Conservation (phyloP, 2,797 vertebrate species). For the Sardinella longiceps region DNA sequence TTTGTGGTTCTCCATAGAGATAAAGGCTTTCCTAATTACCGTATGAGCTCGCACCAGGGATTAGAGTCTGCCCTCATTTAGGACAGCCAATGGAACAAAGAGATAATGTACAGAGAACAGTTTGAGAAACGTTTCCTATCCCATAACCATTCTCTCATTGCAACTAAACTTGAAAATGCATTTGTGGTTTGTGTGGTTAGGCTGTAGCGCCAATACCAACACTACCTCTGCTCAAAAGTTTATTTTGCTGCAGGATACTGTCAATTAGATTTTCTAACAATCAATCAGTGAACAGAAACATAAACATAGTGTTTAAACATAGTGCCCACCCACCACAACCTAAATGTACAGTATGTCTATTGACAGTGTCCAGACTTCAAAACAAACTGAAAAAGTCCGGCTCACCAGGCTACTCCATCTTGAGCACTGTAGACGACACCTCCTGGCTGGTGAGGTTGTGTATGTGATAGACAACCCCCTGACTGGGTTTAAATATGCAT, state of each 20-base stretch:
- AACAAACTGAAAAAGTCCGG: no score
- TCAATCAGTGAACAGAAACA: no score
- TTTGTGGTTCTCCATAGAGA: constrained; percentile 13
- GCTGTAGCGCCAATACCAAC: no score
- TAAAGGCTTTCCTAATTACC: not conserved
- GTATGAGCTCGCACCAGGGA: not conserved
- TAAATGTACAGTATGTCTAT: no score
- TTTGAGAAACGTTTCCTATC: not conserved
- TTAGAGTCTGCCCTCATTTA: constrained; percentile 1
- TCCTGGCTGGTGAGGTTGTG: not conserved
- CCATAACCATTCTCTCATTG: not conserved
- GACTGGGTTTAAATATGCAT: constrained; percentile 41
- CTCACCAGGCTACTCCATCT: not conserved
- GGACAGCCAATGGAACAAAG: not conserved
- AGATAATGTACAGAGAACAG: not conserved
- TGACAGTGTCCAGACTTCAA: no score
- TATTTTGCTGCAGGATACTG: no score
- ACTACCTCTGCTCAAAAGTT: no score
- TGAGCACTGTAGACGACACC: not conserved
- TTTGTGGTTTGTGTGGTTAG: not conserved
- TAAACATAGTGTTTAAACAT: no score
- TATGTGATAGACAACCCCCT: constrained; percentile 34
- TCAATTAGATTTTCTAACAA: no score
- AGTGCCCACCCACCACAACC: no score
- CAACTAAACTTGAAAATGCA: not conserved